Base-by-base conservation (phyloP, 1,140 invertebrate genomes). In the Caenorhabditis elegans region DNA sequence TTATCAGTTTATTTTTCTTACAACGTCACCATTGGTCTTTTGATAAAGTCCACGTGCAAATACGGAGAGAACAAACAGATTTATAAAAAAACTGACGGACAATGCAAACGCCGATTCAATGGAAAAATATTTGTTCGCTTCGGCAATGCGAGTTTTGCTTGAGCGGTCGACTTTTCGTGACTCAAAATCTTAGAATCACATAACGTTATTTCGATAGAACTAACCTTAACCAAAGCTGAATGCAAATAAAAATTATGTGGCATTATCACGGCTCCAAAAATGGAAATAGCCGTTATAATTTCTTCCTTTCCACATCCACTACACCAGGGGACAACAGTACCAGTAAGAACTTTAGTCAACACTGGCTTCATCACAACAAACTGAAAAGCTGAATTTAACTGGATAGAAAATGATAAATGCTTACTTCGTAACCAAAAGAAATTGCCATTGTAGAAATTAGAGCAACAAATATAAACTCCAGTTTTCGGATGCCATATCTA, bases 201-300 rank as follows among this genome's bases (percentile, higher is more conserved):
- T 39, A 24, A 77, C 15, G 75, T 4, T 77, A 2, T 70, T 47
- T 26, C 31, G 26, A 19, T 47, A 24, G 19, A 11, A 22, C 24
- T n/a, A 49, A 82, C 82, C 80, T 96, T 96, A n/a, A 96, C 95
- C 65, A 97, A 91, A 60, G 95, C 95, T 70, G 95, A 96, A 90
- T 97, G 95, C 6, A 97, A 92, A 89, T 96, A 97, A 19, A 97
- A 92, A 91, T 97, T 97, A 88, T 97, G 95, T 0, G 95, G 95
- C 95, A 96, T 96, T 81, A 97, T 96, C 47, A 96, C 94, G 76
- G 95, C 95, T 15, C 95, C 95, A 51, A 97, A 92, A 53, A 96
- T 93, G 17, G 94, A 95, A 3, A 96, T 94, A 49, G 94, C 95
- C 90, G 95, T 94, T 2, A 95, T 88, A 28, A 96, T 88, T 28